Base-by-base conservation (phyloP, 2,113 vertebrate species). In the Gambusia affinis region DNA sequence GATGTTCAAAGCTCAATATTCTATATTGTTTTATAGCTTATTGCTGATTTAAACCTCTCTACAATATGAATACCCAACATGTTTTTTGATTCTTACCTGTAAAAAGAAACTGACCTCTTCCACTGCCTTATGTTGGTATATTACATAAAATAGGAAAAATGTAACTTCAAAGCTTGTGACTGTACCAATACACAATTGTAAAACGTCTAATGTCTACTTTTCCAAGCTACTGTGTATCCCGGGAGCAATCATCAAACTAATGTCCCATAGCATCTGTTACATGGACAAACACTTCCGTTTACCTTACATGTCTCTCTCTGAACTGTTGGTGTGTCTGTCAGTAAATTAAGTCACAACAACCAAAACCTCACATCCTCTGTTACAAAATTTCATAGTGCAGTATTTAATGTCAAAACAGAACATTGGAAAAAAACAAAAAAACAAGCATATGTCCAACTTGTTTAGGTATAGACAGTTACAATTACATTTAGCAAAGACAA, bases 181-280 rank as follows among this genome's bases (percentile, higher is more conserved):
- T n/a, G 2, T 57, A 57, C 11, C 22, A n/a, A n/a, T 24, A 10
- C 24, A 24, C n/a, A 57, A 57, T 11, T 19, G 3, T 24, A 57
- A 57, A n/a, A 24, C 10, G 24, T 24, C 22, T 8, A n/a, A 57
- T 22, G 22, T 8, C 24, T n/a, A 57, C 22, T 57, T 57, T 57
- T 57, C 22, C 51, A 57, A 24, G 19, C 4, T 19, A 11, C 51
- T 57, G 8, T 11, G 2, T n/a, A 22, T n/a, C 22, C 51, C 3
- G 8, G 10, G 24, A 10, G 24, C 24, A 61, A 54, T 61, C n/a
- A 47, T 51, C 29, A 33, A 64, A 75, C 80, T 57, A 70, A 35
- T 63, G 47, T 54, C 67, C 61, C 54, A 72, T 30, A 39, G 27
- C 37, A 47, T 31, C 3, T 28, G 30, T 60, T 44, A 0, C 2